Evolutionary conservation across 23 tunicate genomes (phyloP).

Genomic region (Ascidia mentula): DNA sequence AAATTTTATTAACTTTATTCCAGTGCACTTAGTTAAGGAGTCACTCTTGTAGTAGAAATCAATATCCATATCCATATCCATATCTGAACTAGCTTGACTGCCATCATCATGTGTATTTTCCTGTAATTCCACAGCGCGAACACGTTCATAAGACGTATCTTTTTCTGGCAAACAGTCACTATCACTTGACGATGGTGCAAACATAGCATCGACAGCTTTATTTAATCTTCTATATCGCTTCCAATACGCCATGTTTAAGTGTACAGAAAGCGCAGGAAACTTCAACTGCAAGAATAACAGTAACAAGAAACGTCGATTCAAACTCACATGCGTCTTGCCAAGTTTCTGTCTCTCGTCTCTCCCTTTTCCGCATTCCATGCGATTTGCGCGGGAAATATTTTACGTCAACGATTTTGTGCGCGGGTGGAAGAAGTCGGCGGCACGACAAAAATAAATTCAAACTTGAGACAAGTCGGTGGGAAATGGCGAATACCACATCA

Average conservation of each 20-base stretch:
- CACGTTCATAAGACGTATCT: neutral
- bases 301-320: neutral
- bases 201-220: conserved; percentile 5
- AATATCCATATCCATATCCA: too few species aligned
- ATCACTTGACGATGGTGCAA: conserved; percentile 7
- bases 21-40: too few species aligned
- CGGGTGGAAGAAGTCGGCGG: neutral
- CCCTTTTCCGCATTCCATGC: neutral
- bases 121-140: neutral
- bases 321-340: neutral
- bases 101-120: neutral
- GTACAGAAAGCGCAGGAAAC: neutral
- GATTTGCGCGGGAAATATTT: conserved; percentile 5
- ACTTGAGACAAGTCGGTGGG: neutral
- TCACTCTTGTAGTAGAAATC: too few species aligned
- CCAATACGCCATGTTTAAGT: neutral
- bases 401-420: conserved; percentile 7
- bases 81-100: neutral
- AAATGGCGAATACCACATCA: neutral
- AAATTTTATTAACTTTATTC: too few species aligned
- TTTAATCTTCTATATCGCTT: neutral
- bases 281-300: neutral
- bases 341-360: neutral
- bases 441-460: neutral
- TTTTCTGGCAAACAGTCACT: conserved; percentile 7